phyloP scores from a whole-genome alignment of 2,797 vertebrate genomes.

The Gymnothorax javanicus region DNA sequence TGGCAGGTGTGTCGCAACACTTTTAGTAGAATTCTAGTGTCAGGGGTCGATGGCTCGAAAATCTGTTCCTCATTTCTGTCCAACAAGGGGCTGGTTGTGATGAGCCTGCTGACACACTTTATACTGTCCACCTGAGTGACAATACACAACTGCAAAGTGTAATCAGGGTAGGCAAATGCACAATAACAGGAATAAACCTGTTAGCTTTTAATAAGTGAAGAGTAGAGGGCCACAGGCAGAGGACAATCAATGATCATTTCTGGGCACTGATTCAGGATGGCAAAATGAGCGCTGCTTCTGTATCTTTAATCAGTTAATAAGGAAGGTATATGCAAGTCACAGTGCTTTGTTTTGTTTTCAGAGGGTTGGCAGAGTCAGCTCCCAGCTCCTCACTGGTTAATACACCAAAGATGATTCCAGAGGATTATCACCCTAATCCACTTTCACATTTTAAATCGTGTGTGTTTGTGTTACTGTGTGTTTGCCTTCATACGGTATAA shows the following conservation, averaged over 20 bases:
- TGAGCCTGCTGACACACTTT: not conserved
- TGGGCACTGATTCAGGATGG: not conserved
- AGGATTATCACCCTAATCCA: not conserved
- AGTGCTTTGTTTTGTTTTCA: not conserved
- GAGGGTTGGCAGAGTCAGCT: not conserved
- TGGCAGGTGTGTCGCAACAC: not conserved
- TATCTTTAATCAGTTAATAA: not conserved
- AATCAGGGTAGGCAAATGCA: not conserved
- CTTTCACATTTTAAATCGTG: not conserved
- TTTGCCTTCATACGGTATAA: not conserved
- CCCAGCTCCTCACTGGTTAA: not conserved
- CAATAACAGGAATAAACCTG: not conserved
- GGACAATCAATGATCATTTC: not conserved
- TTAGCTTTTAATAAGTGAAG: constrained; percentile 12
- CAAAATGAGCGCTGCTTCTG: not conserved
- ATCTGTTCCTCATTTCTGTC: not conserved
- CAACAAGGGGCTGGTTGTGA: not conserved
- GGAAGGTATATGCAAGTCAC: not conserved
- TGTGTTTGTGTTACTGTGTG: not conserved
- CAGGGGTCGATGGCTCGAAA: not conserved
- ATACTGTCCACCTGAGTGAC: not conserved
- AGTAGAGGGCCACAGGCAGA: not conserved
- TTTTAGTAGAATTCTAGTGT: not conserved
- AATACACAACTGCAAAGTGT: not conserved
- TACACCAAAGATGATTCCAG: not conserved